Conservation (phyloP, 2,888 invertebrate genomes). For the Leucophenga montana region DNA sequence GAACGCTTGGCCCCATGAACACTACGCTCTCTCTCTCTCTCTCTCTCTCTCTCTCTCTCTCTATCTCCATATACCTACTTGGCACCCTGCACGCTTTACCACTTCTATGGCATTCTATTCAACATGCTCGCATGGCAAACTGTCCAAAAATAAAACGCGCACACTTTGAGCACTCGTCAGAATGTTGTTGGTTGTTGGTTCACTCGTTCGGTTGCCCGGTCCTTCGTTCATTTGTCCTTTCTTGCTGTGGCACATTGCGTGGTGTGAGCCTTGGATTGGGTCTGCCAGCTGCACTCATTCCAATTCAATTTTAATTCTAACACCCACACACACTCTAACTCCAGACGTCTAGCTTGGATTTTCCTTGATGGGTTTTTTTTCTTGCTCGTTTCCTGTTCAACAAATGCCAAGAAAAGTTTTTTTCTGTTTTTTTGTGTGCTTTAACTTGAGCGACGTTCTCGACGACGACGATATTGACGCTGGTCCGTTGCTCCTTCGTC, state of each 20-base stretch:
- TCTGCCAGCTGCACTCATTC: background rate
- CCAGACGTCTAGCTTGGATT: conserved; percentile 6
- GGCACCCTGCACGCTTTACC: background rate
- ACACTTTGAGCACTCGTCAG: conserved; percentile 49
- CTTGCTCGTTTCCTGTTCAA: conserved; percentile 60
- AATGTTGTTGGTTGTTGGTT: conserved; percentile 33
- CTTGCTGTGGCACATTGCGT: background rate
- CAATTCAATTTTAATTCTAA: background rate
- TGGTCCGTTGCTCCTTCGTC: conserved; percentile 45
- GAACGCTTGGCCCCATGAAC: conserved; percentile 46
- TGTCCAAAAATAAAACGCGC: conserved; percentile 54
- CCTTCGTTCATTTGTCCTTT: conserved; percentile 18
- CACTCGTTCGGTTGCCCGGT: conserved; percentile 6
- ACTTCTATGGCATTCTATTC: conserved; percentile 9
- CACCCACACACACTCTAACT: background rate
- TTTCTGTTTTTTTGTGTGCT: conserved; percentile 32
- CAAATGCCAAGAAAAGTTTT: conserved; percentile 66
- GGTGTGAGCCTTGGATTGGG: conserved; percentile 3
- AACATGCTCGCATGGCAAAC: conserved; percentile 26
- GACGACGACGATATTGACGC: conserved; percentile 45
- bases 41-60: too few species aligned
- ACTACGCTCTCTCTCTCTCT: too few species aligned
- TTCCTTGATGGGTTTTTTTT: conserved; percentile 1
- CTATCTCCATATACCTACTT: too few species aligned
- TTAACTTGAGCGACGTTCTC: conserved; percentile 33